Percentiles rank a stretch among this genome's conserved stretches.
phyloP scores from a whole-genome alignment of 2,797 vertebrate species.

The Apodemus agrarius region DNA sequence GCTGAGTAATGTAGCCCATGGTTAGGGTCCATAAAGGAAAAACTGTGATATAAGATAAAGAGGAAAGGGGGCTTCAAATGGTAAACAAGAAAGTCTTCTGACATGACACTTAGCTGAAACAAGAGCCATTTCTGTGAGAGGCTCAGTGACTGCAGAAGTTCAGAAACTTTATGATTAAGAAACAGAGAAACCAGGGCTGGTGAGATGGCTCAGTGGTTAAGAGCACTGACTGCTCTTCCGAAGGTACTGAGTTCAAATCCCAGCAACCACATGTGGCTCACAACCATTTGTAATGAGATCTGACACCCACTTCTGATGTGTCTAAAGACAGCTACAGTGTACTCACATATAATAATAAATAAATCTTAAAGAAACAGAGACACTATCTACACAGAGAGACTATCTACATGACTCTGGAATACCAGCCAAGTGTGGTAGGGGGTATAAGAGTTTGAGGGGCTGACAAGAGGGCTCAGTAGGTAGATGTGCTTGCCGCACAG shows the following conservation, averaged over 20 bases:
- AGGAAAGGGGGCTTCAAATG: neutral
- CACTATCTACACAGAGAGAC: too few relatives aligned
- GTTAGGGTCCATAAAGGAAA: neutral
- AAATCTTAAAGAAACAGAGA: neutral
- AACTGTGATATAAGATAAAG: neutral
- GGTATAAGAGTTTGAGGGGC: neutral
- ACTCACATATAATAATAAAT: too few relatives aligned
- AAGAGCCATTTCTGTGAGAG: neutral
- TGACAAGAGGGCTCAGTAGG: neutral
- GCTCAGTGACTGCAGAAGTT: neutral
- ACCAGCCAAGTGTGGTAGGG: neutral
- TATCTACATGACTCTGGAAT: neutral
- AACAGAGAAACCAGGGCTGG: neutral
- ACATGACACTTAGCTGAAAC: neutral
- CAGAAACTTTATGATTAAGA: neutral
- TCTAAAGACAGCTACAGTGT: too few relatives aligned
- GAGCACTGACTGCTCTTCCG: too few relatives aligned
- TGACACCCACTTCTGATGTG: too few relatives aligned
- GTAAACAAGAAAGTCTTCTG: neutral
- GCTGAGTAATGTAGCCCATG: neutral
- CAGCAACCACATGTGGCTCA: too few relatives aligned
- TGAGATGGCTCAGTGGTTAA: too few relatives aligned
- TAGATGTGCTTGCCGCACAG: neutral
- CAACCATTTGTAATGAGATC: too few relatives aligned
- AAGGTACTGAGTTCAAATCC: too few relatives aligned